Conservation (phyloP, 1,140 invertebrate species). For the Drosophila tani region DNA sequence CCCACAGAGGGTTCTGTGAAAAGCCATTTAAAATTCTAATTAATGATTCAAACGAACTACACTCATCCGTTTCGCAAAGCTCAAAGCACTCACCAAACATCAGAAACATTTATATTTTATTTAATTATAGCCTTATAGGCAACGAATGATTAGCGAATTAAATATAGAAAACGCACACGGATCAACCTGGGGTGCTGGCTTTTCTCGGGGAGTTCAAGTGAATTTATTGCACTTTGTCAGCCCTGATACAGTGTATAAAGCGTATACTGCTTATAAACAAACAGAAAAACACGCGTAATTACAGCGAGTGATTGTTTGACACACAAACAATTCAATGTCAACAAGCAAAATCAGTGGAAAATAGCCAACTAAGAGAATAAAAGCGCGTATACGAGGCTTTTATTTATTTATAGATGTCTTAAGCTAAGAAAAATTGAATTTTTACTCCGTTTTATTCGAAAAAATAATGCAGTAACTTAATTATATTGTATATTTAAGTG, state of each 20-base stretch:
- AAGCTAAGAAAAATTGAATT: neutral
- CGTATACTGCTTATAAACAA: conserved; percentile 18
- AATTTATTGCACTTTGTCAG: conserved; percentile 56
- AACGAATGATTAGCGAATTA: conserved; percentile 47
- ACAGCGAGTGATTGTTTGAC: conserved; percentile 23
- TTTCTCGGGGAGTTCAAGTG: conserved; percentile 55
- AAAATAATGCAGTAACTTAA: neutral
- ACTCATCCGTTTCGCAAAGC: conserved; percentile 10
- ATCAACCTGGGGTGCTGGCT: conserved; percentile 43
- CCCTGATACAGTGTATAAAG: conserved; percentile 37
- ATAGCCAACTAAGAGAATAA: neutral
- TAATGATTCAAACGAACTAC: conserved; percentile 17
- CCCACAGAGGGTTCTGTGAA: conserved; percentile 1
- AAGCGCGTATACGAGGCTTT: neutral
- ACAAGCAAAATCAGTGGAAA: conserved; percentile 21
- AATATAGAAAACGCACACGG: conserved; percentile 42
- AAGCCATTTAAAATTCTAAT: conserved; percentile 5
- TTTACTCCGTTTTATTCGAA: neutral
- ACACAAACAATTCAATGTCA: conserved; percentile 46
- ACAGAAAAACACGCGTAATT: conserved; percentile 17
- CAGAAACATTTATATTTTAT: conserved; percentile 26
- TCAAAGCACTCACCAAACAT: conserved; percentile 2
- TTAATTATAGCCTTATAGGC: conserved; percentile 47
- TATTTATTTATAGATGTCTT: neutral
- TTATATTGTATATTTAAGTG: too few species aligned